phyloP scores from a whole-genome alignment of 2,113 vertebrate species.

The Mungos mungo region DNA sequence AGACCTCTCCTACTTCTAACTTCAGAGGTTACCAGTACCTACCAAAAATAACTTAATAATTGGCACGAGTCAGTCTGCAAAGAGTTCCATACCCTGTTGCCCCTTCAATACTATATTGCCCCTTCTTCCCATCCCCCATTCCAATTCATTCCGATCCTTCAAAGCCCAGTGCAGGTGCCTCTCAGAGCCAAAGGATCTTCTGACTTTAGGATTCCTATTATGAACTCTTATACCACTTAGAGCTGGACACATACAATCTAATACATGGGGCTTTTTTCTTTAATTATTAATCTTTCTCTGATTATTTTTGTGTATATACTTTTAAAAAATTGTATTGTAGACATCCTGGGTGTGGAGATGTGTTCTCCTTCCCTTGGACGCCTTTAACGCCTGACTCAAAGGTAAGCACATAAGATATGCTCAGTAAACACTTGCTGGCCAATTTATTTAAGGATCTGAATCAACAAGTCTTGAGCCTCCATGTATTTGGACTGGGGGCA shows the following conservation, averaged over 20 bases:
- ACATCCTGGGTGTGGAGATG: not conserved
- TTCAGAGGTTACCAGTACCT: not conserved
- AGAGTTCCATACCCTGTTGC: not conserved
- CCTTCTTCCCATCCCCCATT: not conserved
- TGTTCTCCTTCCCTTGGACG: not conserved
- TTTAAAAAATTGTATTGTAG: not conserved
- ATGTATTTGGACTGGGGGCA: not conserved
- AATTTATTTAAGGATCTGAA: not conserved
- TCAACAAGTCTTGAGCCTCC: not conserved
- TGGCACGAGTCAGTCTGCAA: not conserved
- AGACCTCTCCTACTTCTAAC: not conserved
- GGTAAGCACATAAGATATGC: not conserved
- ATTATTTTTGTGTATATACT: not conserved
- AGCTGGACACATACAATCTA: not conserved
- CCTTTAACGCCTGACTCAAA: not conserved
- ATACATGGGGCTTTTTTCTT: not conserved
- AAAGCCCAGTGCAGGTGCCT: not conserved
- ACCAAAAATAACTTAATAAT: not conserved
- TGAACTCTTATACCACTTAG: not conserved
- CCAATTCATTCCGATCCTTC: not conserved
- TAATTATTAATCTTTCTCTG: not conserved
- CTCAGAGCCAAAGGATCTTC: not conserved
- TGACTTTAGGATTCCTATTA: not conserved
- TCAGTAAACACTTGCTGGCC: slow-evolving; percentile 20
- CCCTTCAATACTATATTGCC: not conserved